Conservation (phyloP, 2,888 invertebrate genomes). For the Callimorpha dominula region DNA sequence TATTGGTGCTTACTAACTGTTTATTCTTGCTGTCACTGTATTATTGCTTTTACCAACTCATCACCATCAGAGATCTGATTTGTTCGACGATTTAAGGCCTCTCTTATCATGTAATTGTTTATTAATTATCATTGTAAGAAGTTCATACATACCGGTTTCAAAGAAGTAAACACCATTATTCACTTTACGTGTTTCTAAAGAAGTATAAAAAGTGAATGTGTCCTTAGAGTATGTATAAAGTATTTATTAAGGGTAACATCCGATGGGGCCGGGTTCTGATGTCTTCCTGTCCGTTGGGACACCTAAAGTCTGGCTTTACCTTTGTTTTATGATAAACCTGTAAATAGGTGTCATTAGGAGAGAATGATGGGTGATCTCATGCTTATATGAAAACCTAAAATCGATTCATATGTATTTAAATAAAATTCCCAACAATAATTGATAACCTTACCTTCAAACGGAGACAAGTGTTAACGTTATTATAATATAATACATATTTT, state of each 20-base stretch:
- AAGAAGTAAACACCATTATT: slow-evolving; percentile 53
- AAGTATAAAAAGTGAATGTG: slow-evolving; percentile 59
- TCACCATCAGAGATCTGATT: not conserved
- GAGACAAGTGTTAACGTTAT: too few species aligned
- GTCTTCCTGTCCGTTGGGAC: slow-evolving; percentile 57
- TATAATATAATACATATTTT: too few species aligned
- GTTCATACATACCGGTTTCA: too few species aligned
- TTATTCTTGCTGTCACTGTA: too few species aligned
- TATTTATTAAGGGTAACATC: slow-evolving; percentile 66
- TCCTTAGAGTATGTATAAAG: slow-evolving; percentile 63
- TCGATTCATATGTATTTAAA: not conserved
- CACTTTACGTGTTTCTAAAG: slow-evolving; percentile 58
- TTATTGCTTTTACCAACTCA: too few species aligned
- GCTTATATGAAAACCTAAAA: not conserved
- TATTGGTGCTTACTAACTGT: not conserved
- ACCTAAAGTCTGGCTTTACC: slow-evolving; percentile 47
- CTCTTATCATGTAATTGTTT: not conserved
- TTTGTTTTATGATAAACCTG: slow-evolving; percentile 61
- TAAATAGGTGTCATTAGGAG: slow-evolving; percentile 19
- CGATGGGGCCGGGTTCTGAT: slow-evolving; percentile 29
- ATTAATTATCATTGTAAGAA: not conserved
- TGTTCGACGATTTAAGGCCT: not conserved
- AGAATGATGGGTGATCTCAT: not conserved
- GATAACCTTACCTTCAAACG: too few species aligned
- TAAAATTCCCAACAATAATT: not conserved